Base-by-base conservation (phyloP, 2,113 vertebrate species). In the Arenaria interpres region DNA sequence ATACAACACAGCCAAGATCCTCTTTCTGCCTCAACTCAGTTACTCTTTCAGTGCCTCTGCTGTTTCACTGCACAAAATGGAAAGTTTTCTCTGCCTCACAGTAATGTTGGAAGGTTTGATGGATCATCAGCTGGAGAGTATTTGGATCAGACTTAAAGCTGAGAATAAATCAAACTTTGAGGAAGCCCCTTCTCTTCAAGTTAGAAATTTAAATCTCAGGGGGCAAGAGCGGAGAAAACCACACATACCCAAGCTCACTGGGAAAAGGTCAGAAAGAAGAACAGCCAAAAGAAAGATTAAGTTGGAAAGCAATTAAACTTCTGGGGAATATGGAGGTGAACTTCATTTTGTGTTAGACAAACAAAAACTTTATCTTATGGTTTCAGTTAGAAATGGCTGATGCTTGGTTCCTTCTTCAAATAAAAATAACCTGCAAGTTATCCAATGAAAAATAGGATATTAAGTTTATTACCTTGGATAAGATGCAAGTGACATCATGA, bases 401-500 rank as follows among this genome's bases (percentile, higher is more conserved):
- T 46, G 8, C 23, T 46, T 59, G 18, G 13, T 63, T 72, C n/a
- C 73, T 93, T 89, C 28, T 63, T 84, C 43, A 77, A 96, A 74
- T 16, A 82, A 71, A 89, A 85, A 66, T 43, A 78, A 57, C 19
- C 73, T 82, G 27, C 23, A 94, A 81, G 35, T 75, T 89, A 89
- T 48, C 51, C 39, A 48, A 19, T 64, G 56, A 79, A 87, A 96
- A 85, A 91, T 1, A 94, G 68, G 86, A 30, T 81, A 74, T 74
- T 86, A 94, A 76, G 50, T 83, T 90, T 90, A 89, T 91, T 94
- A 96, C 80, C 91, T 96, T 56, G 2, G 73, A 41, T 78, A 59
- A 89, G 75, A 88, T 94, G 54, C 45, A 92, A 87, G 73, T 92
- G 39, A 90, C 80, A 90, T 84, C 88, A 93, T 85, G 43, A 96